Evolutionary conservation across 1,140 invertebrate genomes (phyloP).

Genomic region (Cotesia typhae): DNA sequence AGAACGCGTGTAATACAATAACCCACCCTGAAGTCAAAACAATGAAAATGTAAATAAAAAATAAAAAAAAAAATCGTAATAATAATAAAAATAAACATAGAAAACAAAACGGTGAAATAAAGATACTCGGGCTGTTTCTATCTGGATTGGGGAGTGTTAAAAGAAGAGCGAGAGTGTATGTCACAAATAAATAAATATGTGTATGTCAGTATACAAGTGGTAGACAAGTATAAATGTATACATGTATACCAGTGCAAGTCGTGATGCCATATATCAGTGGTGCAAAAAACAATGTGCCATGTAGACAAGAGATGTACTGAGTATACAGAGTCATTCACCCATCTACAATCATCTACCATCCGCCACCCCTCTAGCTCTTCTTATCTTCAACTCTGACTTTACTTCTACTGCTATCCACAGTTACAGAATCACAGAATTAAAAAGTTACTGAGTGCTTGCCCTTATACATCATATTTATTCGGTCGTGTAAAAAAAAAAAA

Average conservation of each 20-base stretch:
- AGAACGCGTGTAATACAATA: conserved; percentile 19
- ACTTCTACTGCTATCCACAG: neutral
- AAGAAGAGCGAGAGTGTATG: neutral
- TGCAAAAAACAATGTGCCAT: conserved; percentile 33
- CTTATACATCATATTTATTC: too few species aligned
- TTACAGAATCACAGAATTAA: too few species aligned
- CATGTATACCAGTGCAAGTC: conserved; percentile 19
- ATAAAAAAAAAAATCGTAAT: neutral
- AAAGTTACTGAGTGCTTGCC: too few species aligned
- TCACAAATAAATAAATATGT: neutral
- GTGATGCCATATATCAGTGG: conserved; percentile 9
- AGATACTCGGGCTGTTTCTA: too few species aligned
- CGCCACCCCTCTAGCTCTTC: neutral
- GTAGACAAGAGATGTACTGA: conserved; percentile 25
- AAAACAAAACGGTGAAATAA: neutral
- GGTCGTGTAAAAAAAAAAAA: too few species aligned
- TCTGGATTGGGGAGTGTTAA: neutral
- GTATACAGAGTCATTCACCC: conserved; percentile 30
- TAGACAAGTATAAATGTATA: neutral
- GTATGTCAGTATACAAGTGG: neutral
- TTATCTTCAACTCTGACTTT: conserved; percentile 4
- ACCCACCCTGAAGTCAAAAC: neutral
- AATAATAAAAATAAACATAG: conserved; percentile 20
- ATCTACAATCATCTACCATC: neutral
- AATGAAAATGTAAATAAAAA: conserved; percentile 18